phyloP scores from a whole-genome alignment of 2,113 vertebrate species.

The Azemiops feae region DNA sequence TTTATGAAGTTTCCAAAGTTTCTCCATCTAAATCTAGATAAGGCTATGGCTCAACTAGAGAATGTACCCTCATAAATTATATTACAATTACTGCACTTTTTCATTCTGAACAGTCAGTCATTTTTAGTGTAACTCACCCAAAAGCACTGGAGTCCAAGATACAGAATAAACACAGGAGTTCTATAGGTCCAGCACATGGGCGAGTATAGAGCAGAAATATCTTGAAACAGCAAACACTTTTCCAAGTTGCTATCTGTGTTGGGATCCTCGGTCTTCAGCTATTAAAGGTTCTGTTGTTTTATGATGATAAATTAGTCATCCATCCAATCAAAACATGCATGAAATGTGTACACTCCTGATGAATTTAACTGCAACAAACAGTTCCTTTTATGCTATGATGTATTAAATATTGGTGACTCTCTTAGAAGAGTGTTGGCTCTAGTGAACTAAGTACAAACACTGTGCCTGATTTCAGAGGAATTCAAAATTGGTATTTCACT shows the following conservation, averaged over 20 bases:
- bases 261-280: neutral
- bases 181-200: neutral
- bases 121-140: neutral
- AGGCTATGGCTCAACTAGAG: neutral
- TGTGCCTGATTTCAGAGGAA: neutral
- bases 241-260: neutral
- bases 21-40: neutral
- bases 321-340: conserved; percentile 47
- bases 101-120: neutral
- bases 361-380: neutral
- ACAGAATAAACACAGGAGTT: neutral
- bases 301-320: neutral
- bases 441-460: neutral
- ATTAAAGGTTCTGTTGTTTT: neutral
- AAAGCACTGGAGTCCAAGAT: neutral
- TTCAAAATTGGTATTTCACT: neutral
- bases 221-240: neutral
- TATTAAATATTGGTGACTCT: conserved; percentile 2
- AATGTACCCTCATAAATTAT: neutral
- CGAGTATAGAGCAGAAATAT: neutral
- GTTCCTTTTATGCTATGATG: neutral
- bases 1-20: neutral
- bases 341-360: conserved; percentile 30
- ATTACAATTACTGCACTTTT: neutral
- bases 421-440: neutral